Base-by-base conservation (phyloP, 2,113 vertebrate species). In the Zapus hudsonius region DNA sequence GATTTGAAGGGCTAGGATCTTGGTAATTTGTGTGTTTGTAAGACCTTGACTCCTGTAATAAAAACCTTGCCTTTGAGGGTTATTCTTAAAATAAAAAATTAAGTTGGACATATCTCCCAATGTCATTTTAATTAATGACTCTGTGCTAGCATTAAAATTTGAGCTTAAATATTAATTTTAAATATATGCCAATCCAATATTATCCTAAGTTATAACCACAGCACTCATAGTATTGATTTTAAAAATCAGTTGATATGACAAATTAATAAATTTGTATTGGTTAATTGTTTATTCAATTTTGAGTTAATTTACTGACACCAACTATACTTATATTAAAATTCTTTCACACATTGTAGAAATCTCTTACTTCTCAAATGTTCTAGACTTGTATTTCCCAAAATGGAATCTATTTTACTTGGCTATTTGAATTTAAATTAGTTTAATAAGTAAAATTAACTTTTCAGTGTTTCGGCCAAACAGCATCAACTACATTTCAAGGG, bases 401-500 rank as follows among this genome's bases (percentile, higher is more conserved):
- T 63, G 59, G 27, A 19, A 55, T 29, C 23, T 55, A 17, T 0
- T n/a, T 36, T n/a, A 29, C 75, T 25, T 66, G 2, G 11, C 0
- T 61, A 38, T 36, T 82, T 81, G 42, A 69, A 81, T 12, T 66
- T 84, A 79, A 81, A 36, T 63, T 63, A 38, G 5, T 70, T 70
- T 55, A 81, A 90, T 52, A 66, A 52, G 40, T 70, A 33, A 67
- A 92, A 90, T 61, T 22, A 72, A 59, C 47, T 40, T 23, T 74
- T 75, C 7, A 38, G 16, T 69, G 22, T 38, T 7, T 5, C 76
- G 64, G 17, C 27, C 7, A 36, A 40, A 69, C n/a, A 83, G 81
- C 12, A 52, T 52, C 16, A 52, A 52, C 12, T 52, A 52, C 52
- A 52, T 52, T 52, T 7, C 52, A 52, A 52, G 52, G 12, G 52